Conservation (phyloP, 2,113 vertebrate genomes). For the Ifrita kowaldi region DNA sequence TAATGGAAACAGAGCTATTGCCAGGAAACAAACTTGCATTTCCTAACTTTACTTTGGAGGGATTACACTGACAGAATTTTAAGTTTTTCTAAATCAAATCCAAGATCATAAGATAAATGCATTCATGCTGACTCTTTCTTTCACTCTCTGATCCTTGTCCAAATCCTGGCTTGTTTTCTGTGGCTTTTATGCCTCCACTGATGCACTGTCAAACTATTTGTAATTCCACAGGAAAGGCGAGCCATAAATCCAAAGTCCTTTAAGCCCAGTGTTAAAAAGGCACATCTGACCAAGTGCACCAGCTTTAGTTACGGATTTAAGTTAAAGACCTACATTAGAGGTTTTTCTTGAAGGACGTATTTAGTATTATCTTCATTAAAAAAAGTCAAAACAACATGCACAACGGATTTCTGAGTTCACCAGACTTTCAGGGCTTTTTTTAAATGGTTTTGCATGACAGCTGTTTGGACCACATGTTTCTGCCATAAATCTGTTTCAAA, state of each 20-base stretch:
- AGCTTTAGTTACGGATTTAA: background rate
- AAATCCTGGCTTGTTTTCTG: conserved; percentile 14
- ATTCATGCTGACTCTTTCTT: background rate
- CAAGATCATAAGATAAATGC: background rate
- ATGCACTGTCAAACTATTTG: background rate
- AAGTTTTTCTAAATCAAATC: background rate
- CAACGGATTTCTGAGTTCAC: background rate
- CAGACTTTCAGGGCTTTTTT: background rate
- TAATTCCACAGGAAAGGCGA: background rate
- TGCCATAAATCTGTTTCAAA: conserved; percentile 33
- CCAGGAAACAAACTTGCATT: background rate
- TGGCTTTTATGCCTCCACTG: background rate
- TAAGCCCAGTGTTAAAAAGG: background rate
- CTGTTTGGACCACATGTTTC: background rate
- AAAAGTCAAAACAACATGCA: background rate
- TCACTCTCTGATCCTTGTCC: background rate
- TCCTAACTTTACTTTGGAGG: background rate
- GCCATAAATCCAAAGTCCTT: background rate
- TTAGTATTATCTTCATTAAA: background rate
- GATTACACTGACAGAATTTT: background rate
- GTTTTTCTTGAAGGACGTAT: background rate
- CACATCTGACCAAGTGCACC: background rate
- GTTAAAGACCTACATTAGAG: background rate
- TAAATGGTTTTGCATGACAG: background rate
- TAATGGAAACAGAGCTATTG: background rate